A percentile compares a stretch with the other conserved stretches of the same genome.
These are phyloP conservation scores for Digitonthophagus gazella DNA, from an alignment of 2,888 invertebrate species.

Conservation along the genomic window DNA sequence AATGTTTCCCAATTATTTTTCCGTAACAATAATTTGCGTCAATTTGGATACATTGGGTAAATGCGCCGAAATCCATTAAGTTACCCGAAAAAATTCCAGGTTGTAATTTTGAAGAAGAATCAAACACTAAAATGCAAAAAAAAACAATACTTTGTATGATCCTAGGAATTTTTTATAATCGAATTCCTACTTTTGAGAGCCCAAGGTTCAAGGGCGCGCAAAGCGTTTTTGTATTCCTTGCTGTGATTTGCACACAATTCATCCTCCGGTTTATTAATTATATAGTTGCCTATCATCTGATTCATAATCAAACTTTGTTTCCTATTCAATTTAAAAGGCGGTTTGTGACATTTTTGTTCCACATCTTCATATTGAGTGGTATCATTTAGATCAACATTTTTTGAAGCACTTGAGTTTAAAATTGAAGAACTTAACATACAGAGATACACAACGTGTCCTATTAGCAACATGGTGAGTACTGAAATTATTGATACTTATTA, in stretches of 20 bases:
- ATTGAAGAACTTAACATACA: constrained; percentile 5
- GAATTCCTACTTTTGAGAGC: constrained; percentile 45
- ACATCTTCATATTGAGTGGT: not conserved
- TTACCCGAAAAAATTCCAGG: constrained; percentile 51
- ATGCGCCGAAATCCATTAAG: constrained; percentile 50
- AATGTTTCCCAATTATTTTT: constrained; percentile 49
- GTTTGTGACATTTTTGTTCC: not conserved
- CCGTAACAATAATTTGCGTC: constrained; percentile 34
- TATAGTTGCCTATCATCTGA: constrained; percentile 41
- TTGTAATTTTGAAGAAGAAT: constrained; percentile 53
- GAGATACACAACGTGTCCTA: not conserved
- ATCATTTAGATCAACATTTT: constrained; percentile 3
- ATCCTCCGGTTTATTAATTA: constrained; percentile 35
- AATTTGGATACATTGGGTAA: constrained; percentile 48
- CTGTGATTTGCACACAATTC: constrained; percentile 40
- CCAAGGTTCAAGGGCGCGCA: constrained; percentile 44
- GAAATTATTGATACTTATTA: not conserved
- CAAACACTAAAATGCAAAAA: constrained; percentile 48
- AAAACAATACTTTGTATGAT: not conserved
- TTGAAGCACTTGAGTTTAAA: not conserved
- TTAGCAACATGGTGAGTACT: not conserved
- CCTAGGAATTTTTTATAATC: too few species aligned
- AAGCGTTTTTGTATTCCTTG: constrained; percentile 38
- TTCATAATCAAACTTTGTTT: constrained; percentile 44
- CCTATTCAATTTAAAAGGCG: constrained; percentile 39